Evolutionary conservation across 2,888 invertebrate genomes (phyloP), one percentile per base, ranked within the genome.

Genomic region (Rotaria magnacalcarata): DNA sequence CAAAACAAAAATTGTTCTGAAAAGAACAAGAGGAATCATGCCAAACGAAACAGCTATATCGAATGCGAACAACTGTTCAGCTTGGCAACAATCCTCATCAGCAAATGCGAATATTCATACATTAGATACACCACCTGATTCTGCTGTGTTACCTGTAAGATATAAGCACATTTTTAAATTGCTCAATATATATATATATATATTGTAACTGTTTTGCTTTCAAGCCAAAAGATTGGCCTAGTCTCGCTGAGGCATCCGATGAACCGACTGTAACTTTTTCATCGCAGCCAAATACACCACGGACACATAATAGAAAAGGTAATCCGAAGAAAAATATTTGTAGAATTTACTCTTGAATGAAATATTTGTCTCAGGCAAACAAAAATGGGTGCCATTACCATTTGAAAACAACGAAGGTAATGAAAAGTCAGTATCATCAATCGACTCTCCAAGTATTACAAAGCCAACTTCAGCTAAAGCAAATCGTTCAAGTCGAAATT

Each of bases 221-320:
- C n/a, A 14, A 67, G 67, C 67, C 80, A 43, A 80, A 80, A 47
- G 80, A 80, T 47, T 80, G 80, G 80, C 80, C 80, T 11, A 80
- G 80, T 80, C 80, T 80, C 34, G 43, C 80, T 47, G 47, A 80
- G 47, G 80, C 80, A n/a, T 47, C 80, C 21, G 47, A 80, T 80
- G 80, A 80, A 47, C 43, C 47, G n/a, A 8, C 24, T n/a, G 47
- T 47, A 47, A 8, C 24, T 14, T n/a, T 47, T 43, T 47, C 80
- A 24, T 80, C 80, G n/a, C 47, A 43, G 14, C 80, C 80, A 21
- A 80, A 80, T 80, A 80, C 80, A n/a, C 80, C 80, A 24, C 8
- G 47, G 47, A n/a, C 80, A 47, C 80, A 11, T 10, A 80, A 47
- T 47, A 43, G 16, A n/a, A 80, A 80, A 80, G 80, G 80, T 80